A percentile compares a stretch with the other conserved stretches of the same genome.
Evolutionary conservation across 2,113 vertebrate species (phyloP).

Genomic region (Neofelis nebulosa): DNA sequence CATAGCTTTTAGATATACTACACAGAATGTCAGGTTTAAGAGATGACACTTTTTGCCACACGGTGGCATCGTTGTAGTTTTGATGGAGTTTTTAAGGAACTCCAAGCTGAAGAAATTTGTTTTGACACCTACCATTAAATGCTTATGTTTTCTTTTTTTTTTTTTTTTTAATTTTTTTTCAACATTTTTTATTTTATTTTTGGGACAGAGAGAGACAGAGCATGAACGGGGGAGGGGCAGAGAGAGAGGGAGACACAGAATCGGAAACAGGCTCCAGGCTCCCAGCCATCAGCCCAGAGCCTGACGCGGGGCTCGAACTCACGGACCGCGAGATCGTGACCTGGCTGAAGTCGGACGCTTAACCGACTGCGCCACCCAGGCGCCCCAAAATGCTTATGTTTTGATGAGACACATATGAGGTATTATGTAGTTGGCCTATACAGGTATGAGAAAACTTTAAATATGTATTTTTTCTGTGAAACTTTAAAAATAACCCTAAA

Average conservation of each 20-base stretch:
- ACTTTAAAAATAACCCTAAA: constrained; percentile 44
- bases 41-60: constrained; percentile 50
- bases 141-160: constrained; percentile 57
- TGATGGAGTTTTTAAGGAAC: constrained; percentile 12
- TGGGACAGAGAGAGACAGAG: too few species aligned
- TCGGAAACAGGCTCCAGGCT: too few species aligned
- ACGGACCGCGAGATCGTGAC: too few species aligned
- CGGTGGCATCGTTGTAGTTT: constrained; percentile 66
- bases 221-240: too few species aligned
- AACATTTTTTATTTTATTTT: too few species aligned
- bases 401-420: constrained; percentile 41
- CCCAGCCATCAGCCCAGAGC: too few species aligned
- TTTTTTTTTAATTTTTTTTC: too few species aligned
- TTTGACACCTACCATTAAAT: constrained; percentile 60
- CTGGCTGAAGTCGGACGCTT: too few species aligned
- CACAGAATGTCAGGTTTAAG: background rate
- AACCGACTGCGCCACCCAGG: too few species aligned
- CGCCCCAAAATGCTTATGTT: constrained; percentile 64
- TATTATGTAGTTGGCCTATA: constrained; percentile 48
- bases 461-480: constrained; percentile 40
- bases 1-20: background rate
- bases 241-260: too few species aligned
- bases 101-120: constrained; percentile 21
- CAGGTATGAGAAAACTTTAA: constrained; percentile 35
- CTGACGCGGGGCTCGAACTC: too few species aligned